Conservation (phyloP, 2,888 invertebrate species). For the Empis livida region DNA sequence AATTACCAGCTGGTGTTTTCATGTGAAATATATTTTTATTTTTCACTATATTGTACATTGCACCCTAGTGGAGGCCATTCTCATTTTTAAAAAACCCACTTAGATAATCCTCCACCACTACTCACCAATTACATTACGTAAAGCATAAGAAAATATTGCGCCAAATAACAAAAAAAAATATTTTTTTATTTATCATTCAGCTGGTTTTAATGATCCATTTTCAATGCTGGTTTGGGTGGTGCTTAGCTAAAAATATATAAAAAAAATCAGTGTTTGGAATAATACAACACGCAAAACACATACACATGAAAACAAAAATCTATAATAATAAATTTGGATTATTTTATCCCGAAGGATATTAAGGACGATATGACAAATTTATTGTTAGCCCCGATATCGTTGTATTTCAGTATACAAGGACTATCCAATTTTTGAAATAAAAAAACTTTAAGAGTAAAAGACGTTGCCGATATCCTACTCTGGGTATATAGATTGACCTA, state of each 20-base stretch:
- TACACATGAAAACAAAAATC: conserved; percentile 12
- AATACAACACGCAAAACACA: background rate
- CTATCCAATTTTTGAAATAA: too few species aligned
- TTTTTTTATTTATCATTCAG: too few species aligned
- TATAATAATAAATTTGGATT: conserved; percentile 25
- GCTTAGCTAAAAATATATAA: conserved; percentile 2
- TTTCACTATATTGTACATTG: background rate
- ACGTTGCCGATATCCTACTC: too few species aligned
- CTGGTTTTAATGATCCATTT: conserved; percentile 4
- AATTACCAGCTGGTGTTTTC: background rate
- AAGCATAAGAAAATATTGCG: too few species aligned
- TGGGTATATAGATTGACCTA: too few species aligned
- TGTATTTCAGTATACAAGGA: too few species aligned
- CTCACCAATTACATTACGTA: too few species aligned
- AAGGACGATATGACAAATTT: conserved; percentile 27
- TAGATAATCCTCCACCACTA: too few species aligned
- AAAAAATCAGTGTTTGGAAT: background rate
- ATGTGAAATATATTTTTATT: background rate
- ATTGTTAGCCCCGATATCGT: conserved; percentile 12
- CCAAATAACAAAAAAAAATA: too few species aligned
- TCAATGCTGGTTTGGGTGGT: background rate
- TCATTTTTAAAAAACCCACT: too few species aligned
- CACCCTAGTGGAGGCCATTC: too few species aligned
- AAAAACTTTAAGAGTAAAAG: too few species aligned
- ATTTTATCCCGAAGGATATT: conserved; percentile 22